Evolutionary conservation across 2,113 vertebrate genomes (phyloP), one percentile per base, ranked within the genome.

Genomic region (Acanthisitta chloris): DNA sequence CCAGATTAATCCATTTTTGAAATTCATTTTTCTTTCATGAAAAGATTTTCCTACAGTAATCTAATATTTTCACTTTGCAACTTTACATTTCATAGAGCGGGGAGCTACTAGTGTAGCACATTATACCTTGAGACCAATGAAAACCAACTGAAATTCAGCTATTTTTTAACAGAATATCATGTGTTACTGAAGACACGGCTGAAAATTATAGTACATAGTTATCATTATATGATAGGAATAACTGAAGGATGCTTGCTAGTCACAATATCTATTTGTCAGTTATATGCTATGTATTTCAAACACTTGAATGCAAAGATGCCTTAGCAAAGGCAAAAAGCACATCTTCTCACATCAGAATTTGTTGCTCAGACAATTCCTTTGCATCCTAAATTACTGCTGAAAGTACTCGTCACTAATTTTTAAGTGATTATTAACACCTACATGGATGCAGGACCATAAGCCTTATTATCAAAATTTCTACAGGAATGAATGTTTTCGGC

Each of bases 131-230:
- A 76, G 33, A 82, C 3, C 12, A 78, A 43, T n/a, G 73, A 58
- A 57, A 8, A 1, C 1, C 8, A 48, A n/a, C 2, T 3, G 15
- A 29, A 83, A 48, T 17, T 4, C 25, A 20, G 0, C 17, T 87
- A 62, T 3, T 62, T 62, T 45, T 71, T 62, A 51, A 42, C 14
- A 79, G 8, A 80, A 12, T 10, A 48, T 18, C 1, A 48, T 8
- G 4, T n/a, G 31, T 48, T 89, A 51, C 9, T 61, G 16, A 69
- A 92, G 69, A 9, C 48, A 89, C 2, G 73, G 9, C 2, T 69
- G 42, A 87, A 78, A 81, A 14, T 2, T 34, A 54, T 38, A n/a
- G 13, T 17, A 38, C 12, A 14, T 10, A 45, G 29, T 46, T 69
- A 83, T 59, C 11, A 20, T 42, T 81, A 73, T 20, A 33, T 34